Percentiles rank a stretch among this genome's conserved stretches.
Evolutionary conservation across 2,888 invertebrate species (phyloP).

Genomic region (Lasius platythorax): DNA sequence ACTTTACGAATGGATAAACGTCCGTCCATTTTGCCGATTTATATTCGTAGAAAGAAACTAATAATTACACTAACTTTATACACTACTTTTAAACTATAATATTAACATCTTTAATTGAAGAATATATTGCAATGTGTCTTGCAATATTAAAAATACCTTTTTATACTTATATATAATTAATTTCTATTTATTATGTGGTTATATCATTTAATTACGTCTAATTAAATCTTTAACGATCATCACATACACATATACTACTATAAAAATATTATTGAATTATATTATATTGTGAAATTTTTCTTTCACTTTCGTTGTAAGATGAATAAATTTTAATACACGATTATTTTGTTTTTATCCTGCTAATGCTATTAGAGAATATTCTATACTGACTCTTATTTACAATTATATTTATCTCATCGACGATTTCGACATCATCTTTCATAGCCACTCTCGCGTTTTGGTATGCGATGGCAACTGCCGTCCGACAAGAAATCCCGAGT

Average conservation of each 20-base stretch:
- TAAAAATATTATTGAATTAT: background rate
- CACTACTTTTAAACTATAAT: no score
- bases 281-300: background rate
- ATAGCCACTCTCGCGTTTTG: background rate
- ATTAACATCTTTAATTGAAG: no score
- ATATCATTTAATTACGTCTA: background rate
- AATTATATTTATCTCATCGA: conserved; percentile 25
- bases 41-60: background rate
- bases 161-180: background rate
- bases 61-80: no score
- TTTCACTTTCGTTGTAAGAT: background rate
- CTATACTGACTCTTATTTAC: background rate
- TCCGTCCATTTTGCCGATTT: background rate
- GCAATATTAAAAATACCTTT: no score
- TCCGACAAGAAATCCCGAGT: conserved; percentile 41
- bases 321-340: background rate
- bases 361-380: background rate
- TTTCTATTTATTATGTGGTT: background rate
- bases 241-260: background rate
- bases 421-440: conserved; percentile 2
- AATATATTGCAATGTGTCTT: no score
- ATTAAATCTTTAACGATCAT: background rate
- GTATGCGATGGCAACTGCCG: conserved; percentile 22
- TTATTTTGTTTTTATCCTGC: background rate
- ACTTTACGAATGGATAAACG: background rate